These are phyloP conservation scores for Cephus sareptanus DNA, from an alignment of 2,888 invertebrate genomes.

Conservation along the genomic window DNA sequence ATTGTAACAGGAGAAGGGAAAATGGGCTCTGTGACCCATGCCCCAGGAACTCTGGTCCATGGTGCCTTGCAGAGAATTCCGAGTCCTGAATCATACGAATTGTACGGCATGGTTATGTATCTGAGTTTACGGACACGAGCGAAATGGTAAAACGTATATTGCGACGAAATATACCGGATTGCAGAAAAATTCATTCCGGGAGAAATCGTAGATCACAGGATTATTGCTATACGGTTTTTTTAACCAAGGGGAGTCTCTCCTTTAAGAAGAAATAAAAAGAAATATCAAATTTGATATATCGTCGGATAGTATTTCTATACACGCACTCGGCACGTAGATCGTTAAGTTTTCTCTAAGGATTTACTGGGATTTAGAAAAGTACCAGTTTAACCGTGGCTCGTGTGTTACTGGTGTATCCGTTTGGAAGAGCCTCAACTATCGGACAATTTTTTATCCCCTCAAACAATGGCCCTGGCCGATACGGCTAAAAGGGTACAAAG, in stretches of 20 bases:
- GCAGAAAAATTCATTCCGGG: background rate
- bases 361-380: background rate
- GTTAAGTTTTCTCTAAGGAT: background rate
- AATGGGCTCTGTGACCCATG: constrained; percentile 19
- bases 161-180: background rate
- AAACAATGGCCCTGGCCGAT: background rate
- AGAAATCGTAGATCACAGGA: background rate
- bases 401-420: background rate
- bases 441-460: background rate
- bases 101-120: background rate
- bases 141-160: background rate
- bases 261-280: background rate
- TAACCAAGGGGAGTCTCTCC: background rate
- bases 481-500: background rate
- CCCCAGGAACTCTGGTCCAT: constrained; percentile 19
- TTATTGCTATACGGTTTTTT: background rate
- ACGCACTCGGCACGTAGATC: background rate
- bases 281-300: background rate
- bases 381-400: background rate
- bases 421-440: background rate
- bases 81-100: constrained; percentile 9
- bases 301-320: background rate
- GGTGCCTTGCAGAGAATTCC: constrained; percentile 18
- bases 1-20: constrained; percentile 33
- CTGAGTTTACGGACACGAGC: background rate